Evolutionary conservation across 1,140 invertebrate genomes (phyloP).

Genomic region (Drosophila ficusphila): DNA sequence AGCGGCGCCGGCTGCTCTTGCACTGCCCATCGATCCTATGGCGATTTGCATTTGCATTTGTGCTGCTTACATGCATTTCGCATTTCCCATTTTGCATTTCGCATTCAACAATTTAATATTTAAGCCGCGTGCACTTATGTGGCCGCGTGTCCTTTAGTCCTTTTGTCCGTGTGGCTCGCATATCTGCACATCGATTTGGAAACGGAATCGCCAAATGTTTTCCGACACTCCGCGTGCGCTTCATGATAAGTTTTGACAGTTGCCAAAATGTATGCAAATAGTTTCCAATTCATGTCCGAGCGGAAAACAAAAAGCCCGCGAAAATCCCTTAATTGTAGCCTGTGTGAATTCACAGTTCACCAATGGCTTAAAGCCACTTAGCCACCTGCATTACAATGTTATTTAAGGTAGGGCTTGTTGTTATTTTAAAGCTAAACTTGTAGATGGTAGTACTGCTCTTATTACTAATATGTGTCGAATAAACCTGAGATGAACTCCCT

Average conservation of each 20-base stretch:
- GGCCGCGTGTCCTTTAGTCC: background rate
- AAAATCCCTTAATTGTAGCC: constrained; percentile 33
- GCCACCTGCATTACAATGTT: constrained; percentile 6
- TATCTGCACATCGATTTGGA: constrained; percentile 65
- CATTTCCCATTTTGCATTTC: too few species aligned
- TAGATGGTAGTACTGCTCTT: background rate
- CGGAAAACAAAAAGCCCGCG: constrained; percentile 9
- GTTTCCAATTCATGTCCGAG: constrained; percentile 17
- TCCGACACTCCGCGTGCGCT: constrained; percentile 44
- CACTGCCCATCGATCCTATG: background rate
- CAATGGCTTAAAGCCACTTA: constrained; percentile 22
- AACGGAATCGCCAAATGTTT: constrained; percentile 63
- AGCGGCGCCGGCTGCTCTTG: constrained; percentile 22
- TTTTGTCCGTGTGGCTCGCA: constrained; percentile 15
- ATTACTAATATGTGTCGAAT: background rate
- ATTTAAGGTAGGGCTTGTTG: too few species aligned
- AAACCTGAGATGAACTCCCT: background rate
- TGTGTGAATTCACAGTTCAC: constrained; percentile 29
- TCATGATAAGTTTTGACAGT: constrained; percentile 72
- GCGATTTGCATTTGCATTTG: constrained; percentile 49
- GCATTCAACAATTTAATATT: constrained; percentile 64
- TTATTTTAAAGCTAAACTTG: too few species aligned
- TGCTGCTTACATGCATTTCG: background rate
- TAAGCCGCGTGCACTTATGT: constrained; percentile 53
- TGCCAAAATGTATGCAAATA: constrained; percentile 62